Percentiles rank a stretch among this genome's conserved stretches.
Evolutionary conservation across 2,888 invertebrate species (phyloP).

Genomic region (Gandaritis pyraliata): DNA sequence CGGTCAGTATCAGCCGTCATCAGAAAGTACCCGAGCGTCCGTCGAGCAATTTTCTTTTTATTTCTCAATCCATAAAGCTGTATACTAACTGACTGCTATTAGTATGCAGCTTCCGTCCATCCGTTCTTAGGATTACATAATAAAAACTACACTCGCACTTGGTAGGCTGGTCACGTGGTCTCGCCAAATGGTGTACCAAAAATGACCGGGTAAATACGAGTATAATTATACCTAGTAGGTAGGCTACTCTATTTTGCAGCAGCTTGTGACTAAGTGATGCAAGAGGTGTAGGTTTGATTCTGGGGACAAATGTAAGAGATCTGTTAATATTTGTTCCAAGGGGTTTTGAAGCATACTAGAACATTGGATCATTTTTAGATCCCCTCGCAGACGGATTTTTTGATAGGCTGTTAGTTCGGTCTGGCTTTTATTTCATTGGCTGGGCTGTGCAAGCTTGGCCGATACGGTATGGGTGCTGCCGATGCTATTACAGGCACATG

Average conservation of each 20-base stretch:
- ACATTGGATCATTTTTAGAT: too few species aligned
- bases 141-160: constrained; percentile 26
- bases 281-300: not conserved
- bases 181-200: constrained; percentile 17
- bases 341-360: too few species aligned
- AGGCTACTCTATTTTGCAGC: not conserved
- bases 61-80: constrained; percentile 29
- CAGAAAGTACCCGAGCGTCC: constrained; percentile 4
- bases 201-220: constrained; percentile 16
- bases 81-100: constrained; percentile 26
- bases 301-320: not conserved
- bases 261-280: not conserved
- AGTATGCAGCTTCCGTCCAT: constrained; percentile 32
- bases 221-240: constrained; percentile 1
- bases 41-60: constrained; percentile 26
- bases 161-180: constrained; percentile 24
- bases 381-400: too few species aligned
- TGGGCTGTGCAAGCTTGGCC: too few species aligned
- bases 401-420: too few species aligned
- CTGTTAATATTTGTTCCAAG: not conserved
- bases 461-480: too few species aligned
- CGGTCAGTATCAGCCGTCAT: not conserved
- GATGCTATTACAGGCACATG: too few species aligned
- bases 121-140: constrained; percentile 37
- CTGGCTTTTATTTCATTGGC: too few species aligned